phyloP scores from a whole-genome alignment of 1,140 invertebrate species.

The Drosophila albomicans region DNA sequence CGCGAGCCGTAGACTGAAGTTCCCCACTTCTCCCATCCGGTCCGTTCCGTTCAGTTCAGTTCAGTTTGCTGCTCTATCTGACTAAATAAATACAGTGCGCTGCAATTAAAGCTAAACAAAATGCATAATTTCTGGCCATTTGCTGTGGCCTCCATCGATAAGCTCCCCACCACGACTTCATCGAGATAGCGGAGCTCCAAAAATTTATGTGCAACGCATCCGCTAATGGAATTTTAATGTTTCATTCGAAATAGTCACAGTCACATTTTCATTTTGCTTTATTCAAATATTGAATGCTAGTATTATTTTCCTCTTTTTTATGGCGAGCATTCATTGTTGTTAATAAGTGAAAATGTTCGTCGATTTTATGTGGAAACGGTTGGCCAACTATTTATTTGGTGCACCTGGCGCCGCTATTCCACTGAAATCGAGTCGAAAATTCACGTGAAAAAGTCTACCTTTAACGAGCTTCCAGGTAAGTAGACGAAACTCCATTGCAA shows the following conservation, averaged over 20 bases:
- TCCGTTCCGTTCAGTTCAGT: too few relatives aligned
- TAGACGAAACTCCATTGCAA: neutral
- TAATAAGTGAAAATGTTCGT: slow-evolving; percentile 61
- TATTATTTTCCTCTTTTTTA: slow-evolving; percentile 17
- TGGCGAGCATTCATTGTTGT: slow-evolving; percentile 38
- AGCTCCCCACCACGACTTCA: neutral
- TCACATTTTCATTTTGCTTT: slow-evolving; percentile 47
- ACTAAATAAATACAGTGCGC: slow-evolving; percentile 61
- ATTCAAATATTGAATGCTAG: slow-evolving; percentile 61
- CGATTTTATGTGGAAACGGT: slow-evolving; percentile 52
- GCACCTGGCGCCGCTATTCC: slow-evolving; percentile 63
- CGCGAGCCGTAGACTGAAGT: slow-evolving; percentile 28
- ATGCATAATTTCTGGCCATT: slow-evolving; percentile 78
- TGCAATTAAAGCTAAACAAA: slow-evolving; percentile 80
- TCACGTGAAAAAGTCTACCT: slow-evolving; percentile 43
- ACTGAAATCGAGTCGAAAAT: slow-evolving; percentile 36
- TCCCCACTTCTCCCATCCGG: neutral
- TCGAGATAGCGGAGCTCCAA: slow-evolving; percentile 2
- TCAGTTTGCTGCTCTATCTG: too few relatives aligned
- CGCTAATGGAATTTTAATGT: slow-evolving; percentile 83
- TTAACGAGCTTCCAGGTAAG: neutral
- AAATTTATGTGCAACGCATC: slow-evolving; percentile 70
- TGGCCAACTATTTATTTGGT: slow-evolving; percentile 45
- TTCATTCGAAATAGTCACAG: slow-evolving; percentile 73
- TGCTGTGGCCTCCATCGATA: slow-evolving; percentile 38